phyloP scores from a whole-genome alignment of 1,140 invertebrate species.

The Diplogasteroides magnus region DNA sequence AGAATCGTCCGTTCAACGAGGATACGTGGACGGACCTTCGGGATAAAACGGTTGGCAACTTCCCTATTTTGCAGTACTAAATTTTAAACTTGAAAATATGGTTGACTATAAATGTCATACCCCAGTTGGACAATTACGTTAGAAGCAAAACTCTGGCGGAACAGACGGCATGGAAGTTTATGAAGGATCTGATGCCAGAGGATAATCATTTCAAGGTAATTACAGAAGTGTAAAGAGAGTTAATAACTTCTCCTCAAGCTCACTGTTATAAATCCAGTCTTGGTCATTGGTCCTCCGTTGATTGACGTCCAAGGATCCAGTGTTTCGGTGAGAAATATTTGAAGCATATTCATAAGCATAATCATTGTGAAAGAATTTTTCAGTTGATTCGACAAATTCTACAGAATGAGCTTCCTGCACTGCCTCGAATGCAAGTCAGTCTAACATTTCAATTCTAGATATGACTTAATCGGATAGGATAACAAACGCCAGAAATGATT shows the following conservation, averaged over 20 bases:
- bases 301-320: slow-evolving; percentile 57
- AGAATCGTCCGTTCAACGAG: slow-evolving; percentile 59
- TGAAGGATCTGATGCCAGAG: slow-evolving; percentile 26
- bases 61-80: no score
- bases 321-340: slow-evolving; percentile 55
- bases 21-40: slow-evolving; percentile 61
- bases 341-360: no score
- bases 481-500: no score
- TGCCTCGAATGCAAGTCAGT: slow-evolving; percentile 61
- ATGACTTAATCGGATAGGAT: no score
- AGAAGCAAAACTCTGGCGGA: slow-evolving; percentile 63
- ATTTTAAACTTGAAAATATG: no score
- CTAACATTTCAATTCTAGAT: no score
- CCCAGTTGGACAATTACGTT: no score
- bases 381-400: background rate
- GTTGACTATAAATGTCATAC: no score
- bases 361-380: no score
- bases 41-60: slow-evolving; percentile 38
- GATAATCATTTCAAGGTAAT: slow-evolving; percentile 4
- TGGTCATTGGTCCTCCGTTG: slow-evolving; percentile 61
- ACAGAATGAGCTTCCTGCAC: slow-evolving; percentile 50
- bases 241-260: slow-evolving; percentile 62
- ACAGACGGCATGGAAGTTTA: slow-evolving; percentile 63
- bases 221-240: no score
- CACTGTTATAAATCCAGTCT: slow-evolving; percentile 61